Evolutionary conservation across 2,113 vertebrate species (phyloP), one percentile per base, ranked within the genome.

Genomic region (Gadus chalcogrammus): DNA sequence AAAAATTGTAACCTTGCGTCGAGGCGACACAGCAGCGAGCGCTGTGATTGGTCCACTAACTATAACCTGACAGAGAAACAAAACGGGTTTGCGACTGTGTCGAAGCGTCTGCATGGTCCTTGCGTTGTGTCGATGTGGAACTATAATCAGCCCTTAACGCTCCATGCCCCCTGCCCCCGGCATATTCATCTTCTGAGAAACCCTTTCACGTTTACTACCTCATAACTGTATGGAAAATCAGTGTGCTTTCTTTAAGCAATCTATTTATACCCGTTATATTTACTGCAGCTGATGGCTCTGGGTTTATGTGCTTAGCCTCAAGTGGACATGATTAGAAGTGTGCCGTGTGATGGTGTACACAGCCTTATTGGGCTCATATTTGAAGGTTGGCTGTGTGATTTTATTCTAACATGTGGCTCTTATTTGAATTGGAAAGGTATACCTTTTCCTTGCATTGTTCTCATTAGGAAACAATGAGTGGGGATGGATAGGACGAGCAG

Each of bases 221-320:
- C 35, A 65, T n/a, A 65, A 65, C 64, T 27, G 15, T 22, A 61
- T 35, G 22, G 48, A 71, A 71, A 71, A 64, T 7, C 3, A 22
- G 18, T 20, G 9, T 6, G 28, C 53, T 15, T 24, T 61, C 52
- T 66, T 65, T 28, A 35, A 5, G 31, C 31, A 35, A 7, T 35
- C 24, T 24, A 24, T 24, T 24, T 24, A 2, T 24, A 38, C 52
- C 20, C 0, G 42, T 61, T 35, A 28, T 31, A 31, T 65, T 20
- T 61, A 75, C 6, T 64, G 15, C 20, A 63, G 58, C 31, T 62
- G 59, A 48, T 53, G 31, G 65, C 66, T 62, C 28, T 20, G 22
- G 52, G 4, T 18, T 61, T 59, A 65, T 59, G 67, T 59, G 35
- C 56, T 65, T 65, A 53, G 62, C 61, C 28, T 8, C 11, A 18